Conservation (phyloP, 92 coral and sea anemone species). For the Bergia puertoricense region DNA sequence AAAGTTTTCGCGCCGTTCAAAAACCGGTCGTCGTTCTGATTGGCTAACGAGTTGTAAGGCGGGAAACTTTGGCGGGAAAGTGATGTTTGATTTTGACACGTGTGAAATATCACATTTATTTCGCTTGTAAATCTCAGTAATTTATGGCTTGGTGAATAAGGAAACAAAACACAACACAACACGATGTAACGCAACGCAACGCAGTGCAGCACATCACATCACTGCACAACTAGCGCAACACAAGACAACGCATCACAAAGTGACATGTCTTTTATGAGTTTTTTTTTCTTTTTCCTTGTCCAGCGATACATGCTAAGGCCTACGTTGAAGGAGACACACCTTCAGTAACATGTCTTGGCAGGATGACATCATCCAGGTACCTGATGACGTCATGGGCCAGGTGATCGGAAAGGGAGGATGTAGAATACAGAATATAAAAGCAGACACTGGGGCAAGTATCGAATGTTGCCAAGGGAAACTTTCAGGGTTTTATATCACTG, state of each 20-base stretch:
- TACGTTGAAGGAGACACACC: no score
- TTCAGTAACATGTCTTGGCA: neutral
- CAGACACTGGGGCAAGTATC: conserved; percentile 10
- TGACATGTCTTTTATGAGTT: neutral
- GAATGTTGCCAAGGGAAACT: neutral
- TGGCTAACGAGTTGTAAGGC: no score
- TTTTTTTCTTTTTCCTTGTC: neutral
- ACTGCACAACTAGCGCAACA: neutral
- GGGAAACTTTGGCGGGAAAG: no score
- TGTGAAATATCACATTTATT: no score
- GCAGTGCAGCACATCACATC: no score
- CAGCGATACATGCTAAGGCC: neutral
- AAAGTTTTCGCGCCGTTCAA: no score
- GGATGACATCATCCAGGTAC: conserved; percentile 21
- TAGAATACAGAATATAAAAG: conserved; percentile 1
- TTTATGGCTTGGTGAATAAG: no score
- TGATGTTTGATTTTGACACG: no score
- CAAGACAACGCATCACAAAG: neutral
- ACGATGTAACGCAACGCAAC: no score
- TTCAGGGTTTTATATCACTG: conserved; percentile 13
- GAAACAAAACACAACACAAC: no score
- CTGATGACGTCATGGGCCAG: conserved; percentile 32
- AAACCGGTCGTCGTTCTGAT: no score
- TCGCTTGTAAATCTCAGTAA: no score
- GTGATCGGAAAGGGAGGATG: conserved; percentile 33